Evolutionary conservation across 2,888 invertebrate genomes (phyloP), one percentile per base, ranked within the genome.

Genomic region (Plagodis pulveraria): DNA sequence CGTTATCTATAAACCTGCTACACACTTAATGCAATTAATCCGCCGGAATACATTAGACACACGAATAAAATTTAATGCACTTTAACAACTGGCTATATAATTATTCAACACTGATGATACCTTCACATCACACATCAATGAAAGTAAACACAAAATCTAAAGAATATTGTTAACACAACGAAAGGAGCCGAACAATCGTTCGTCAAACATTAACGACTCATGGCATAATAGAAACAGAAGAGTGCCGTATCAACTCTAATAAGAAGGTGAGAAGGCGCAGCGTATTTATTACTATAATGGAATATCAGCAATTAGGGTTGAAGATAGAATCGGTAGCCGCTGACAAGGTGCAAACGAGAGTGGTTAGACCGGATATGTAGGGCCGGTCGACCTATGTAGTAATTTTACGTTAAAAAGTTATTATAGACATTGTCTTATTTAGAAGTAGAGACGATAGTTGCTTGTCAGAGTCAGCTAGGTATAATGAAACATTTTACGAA

Each of bases 331-430:
- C 91, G 79, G 87, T 83, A 83, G 87, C 60, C 84, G 88, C 91
- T 91, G 91, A 91, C 91, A 91, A 91, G 91, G 89, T 91, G 91
- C 89, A 91, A 91, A 91, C 91, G 89, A 89, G 91, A 89, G 86
- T 88, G 83, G 78, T 76, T 74, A 71, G 72, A 84, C 90, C 89
- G 90, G 91, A 90, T 86, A 81, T 82, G 80, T 80, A 79, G 80
- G 80, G 76, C 69, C 72, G 62, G 49, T 54, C 67, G 70, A 70
- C 71, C 77, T 74, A 75, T 59, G 71, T 72, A 67, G 69, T 72
- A 54, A 56, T 66, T 71, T 73, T 72, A 73, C 68, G 56, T 50
- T 59, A 60, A 62, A 55, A 65, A 58, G 42, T 63, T 61, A 79
- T 70, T 76, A 60, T 76, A 66, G 69, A 46, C 76, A 65, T 69